These are phyloP conservation scores for Drosophila quinaria DNA, from an alignment of 2,888 invertebrate species.

Conservation along the genomic window DNA sequence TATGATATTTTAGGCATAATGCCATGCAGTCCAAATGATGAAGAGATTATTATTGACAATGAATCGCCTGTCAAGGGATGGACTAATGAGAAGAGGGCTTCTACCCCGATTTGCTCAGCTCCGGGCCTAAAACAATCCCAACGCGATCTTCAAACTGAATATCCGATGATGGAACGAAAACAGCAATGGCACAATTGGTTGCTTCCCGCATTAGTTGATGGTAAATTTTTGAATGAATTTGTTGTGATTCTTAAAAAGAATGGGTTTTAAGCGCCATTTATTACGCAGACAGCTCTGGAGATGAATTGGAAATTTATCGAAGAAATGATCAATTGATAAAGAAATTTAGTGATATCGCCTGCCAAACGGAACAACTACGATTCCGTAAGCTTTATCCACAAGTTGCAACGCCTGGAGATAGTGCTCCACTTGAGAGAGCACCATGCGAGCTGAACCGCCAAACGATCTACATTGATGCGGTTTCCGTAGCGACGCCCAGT, in stretches of 20 bases:
- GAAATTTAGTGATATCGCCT: constrained; percentile 8
- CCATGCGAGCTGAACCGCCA: constrained; percentile 63
- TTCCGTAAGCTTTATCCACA: not conserved
- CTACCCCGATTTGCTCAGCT: not conserved
- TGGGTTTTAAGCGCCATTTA: not conserved
- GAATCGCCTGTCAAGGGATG: not conserved
- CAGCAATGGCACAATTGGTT: constrained; percentile 57
- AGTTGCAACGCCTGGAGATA: constrained; percentile 1
- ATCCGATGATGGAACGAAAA: not conserved
- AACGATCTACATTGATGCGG: constrained; percentile 60
- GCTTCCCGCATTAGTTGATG: constrained; percentile 41
- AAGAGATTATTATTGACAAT: not conserved
- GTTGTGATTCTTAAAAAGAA: not conserved
- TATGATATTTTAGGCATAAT: constrained; percentile 59
- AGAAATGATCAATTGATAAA: not conserved
- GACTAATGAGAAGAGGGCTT: not conserved
- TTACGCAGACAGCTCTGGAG: constrained; percentile 59
- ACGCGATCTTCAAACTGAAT: not conserved
- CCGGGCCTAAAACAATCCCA: not conserved
- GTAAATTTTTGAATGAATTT: constrained; percentile 32
- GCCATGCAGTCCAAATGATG: constrained; percentile 26
- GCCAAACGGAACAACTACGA: constrained; percentile 67
- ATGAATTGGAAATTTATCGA: constrained; percentile 53
- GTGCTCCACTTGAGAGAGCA: not conserved
- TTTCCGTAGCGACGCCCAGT: constrained; percentile 39